A percentile compares a stretch with the other conserved stretches of the same genome.
These are phyloP conservation scores for Patella pellucida DNA, from an alignment of 2,888 invertebrate genomes.

Conservation along the genomic window DNA sequence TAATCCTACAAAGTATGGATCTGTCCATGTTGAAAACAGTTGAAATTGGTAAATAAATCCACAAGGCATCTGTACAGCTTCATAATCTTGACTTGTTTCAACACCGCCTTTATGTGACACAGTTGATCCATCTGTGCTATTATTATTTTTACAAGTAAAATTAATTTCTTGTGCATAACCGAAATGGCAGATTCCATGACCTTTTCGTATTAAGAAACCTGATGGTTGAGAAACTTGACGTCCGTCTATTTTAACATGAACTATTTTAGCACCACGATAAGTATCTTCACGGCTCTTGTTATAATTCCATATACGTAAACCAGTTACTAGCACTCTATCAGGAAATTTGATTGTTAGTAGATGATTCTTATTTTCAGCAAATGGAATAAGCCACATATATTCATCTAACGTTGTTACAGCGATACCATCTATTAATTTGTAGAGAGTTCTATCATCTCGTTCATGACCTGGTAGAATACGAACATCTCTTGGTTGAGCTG, in stretches of 20 bases:
- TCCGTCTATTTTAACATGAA: conserved; percentile 71
- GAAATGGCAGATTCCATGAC: conserved; percentile 83
- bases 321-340: conserved; percentile 64
- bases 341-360: conserved; percentile 61
- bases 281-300: conserved; percentile 80
- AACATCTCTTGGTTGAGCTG: conserved; percentile 71
- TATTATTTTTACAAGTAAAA: conserved; percentile 46
- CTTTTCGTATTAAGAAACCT: conserved; percentile 78
- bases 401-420: conserved; percentile 79
- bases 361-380: conserved; percentile 63
- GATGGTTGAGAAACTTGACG: conserved; percentile 68
- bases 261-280: conserved; percentile 71
- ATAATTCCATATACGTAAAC: conserved; percentile 86
- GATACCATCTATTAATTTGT: conserved; percentile 77
- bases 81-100: conserved; percentile 50
- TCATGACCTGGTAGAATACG: conserved; percentile 65
- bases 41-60: conserved; percentile 81
- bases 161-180: conserved; percentile 81
- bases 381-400: conserved; percentile 74
- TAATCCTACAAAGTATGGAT: conserved; percentile 86
- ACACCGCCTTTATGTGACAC: conserved; percentile 22
- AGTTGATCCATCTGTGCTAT: not conserved
- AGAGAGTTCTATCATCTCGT: conserved; percentile 67
- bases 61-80: conserved; percentile 65
- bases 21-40: conserved; percentile 87